Evolutionary conservation across 1,140 invertebrate species (phyloP).

Genomic region (Berghia stephanieae): DNA sequence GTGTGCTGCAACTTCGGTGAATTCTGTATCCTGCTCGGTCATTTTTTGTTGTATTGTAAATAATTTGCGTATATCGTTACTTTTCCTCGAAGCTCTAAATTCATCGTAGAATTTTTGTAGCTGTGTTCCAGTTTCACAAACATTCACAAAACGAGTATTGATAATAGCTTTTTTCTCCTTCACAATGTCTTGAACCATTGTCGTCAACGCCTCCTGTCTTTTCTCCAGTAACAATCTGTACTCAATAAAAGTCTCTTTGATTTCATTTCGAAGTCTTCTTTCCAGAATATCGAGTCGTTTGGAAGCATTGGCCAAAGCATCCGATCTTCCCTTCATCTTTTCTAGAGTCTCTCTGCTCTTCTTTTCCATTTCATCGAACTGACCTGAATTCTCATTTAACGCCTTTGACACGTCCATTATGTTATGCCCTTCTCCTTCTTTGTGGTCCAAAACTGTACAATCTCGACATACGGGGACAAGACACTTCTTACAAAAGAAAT

Average conservation of each 20-base stretch:
- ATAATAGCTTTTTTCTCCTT: slow-evolving; percentile 55
- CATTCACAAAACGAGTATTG: slow-evolving; percentile 51
- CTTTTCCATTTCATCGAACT: slow-evolving; percentile 53
- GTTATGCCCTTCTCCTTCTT: slow-evolving; percentile 53
- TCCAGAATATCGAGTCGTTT: slow-evolving; percentile 59
- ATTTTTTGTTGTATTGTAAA: slow-evolving; percentile 56
- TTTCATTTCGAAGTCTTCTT: slow-evolving; percentile 48
- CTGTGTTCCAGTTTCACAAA: slow-evolving; percentile 52
- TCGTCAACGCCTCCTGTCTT: slow-evolving; percentile 53
- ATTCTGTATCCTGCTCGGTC: slow-evolving; percentile 47
- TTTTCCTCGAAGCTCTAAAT: slow-evolving; percentile 47
- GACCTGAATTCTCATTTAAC: slow-evolving; percentile 47
- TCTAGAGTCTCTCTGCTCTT: slow-evolving; percentile 50
- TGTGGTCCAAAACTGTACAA: slow-evolving; percentile 63
- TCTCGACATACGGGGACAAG: slow-evolving; percentile 57
- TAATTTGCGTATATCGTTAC: slow-evolving; percentile 54
- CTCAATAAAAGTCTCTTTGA: slow-evolving; percentile 62
- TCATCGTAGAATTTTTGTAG: slow-evolving; percentile 55
- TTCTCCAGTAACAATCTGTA: slow-evolving; percentile 57
- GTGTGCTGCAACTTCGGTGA: slow-evolving; percentile 42
- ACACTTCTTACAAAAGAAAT: slow-evolving; percentile 63
- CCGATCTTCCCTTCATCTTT: slow-evolving; percentile 52
- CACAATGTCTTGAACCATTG: slow-evolving; percentile 47
- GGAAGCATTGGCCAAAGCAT: slow-evolving; percentile 54
- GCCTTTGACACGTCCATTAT: slow-evolving; percentile 57